Evolutionary conservation across 2,888 invertebrate species (phyloP), one percentile per base, ranked within the genome.

Genomic region (Onchidella celtica): DNA sequence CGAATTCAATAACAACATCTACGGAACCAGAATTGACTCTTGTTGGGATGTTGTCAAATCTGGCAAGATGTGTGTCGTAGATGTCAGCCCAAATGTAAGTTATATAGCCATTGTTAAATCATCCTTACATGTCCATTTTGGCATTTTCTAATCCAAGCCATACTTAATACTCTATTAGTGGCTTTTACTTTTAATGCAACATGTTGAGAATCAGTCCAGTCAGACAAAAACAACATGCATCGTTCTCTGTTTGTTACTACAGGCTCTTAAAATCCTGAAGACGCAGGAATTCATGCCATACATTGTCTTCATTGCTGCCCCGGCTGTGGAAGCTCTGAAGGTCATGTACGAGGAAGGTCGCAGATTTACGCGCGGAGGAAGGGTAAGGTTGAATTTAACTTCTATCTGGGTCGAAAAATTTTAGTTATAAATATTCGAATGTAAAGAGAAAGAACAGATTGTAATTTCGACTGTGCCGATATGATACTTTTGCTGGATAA

Each of bases 241-340:
- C n/a, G n/a, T n/a, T n/a, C n/a, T n/a, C n/a, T n/a, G n/a, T n/a
- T n/a, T n/a, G n/a, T n/a, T n/a, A n/a, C 88, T 89, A 83, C 92
- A 99, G 95, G 98, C 98, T 87, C 94, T 99, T 90, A 97, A 98
- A 94, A 96, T 98, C 86, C 94, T 99, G 83, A 95, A 98, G 86
- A 96, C 96, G 86, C 97, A 98, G 0, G 98, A 99, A 94, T 95
- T 99, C 88, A 99, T 98, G 95, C 99, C 99, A 0, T 99, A 97
- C 94, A 98, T 99, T 59, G 98, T 99, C 89, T 97, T 99, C 93
- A 97, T 99, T 74, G 98, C 98, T 82, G 99, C 99, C 14, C 99
- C 99, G 29, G 97, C 98, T 90, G 94, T 99, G 27, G 98, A 98
- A 93, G 98, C 98, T 93, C 86, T 93, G 82, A 89, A 90, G 76